These are phyloP conservation scores for Chloroceryle inda DNA, from an alignment of 2,797 vertebrate genomes.

Conservation along the genomic window DNA sequence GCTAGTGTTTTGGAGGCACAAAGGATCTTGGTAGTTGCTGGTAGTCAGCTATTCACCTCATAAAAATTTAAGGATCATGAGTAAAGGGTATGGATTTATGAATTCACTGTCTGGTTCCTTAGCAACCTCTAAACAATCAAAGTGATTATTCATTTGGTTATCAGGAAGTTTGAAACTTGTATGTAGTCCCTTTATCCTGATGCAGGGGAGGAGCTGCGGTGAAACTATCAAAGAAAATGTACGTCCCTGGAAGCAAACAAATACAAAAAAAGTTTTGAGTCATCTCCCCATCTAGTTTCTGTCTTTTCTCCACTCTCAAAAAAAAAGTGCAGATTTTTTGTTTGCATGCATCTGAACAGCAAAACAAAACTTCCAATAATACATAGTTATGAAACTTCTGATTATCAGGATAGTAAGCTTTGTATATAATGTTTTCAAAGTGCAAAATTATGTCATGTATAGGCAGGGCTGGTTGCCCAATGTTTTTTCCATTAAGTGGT, in stretches of 20 bases:
- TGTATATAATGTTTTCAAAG: not conserved
- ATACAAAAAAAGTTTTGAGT: not conserved
- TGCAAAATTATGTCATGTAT: not conserved
- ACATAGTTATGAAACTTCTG: not conserved
- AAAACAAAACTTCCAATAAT: not conserved
- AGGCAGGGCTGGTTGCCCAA: not conserved
- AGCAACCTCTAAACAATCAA: conserved; percentile 48
- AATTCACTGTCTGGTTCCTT: conserved; percentile 43
- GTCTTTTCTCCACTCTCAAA: not conserved
- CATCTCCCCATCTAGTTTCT: not conserved
- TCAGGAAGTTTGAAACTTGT: conserved; percentile 43
- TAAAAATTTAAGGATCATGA: not conserved
- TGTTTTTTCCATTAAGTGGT: not conserved
- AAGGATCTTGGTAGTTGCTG: conserved; percentile 8
- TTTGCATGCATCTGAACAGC: not conserved
- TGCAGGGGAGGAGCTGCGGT: conserved; percentile 55
- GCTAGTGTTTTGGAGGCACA: conserved; percentile 18
- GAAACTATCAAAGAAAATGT: conserved; percentile 29
- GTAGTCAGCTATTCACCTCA: not conserved
- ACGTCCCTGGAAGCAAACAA: conserved; percentile 19
- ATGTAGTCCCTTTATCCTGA: conserved; percentile 15
- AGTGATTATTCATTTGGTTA: conserved; percentile 35
- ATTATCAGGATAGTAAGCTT: not conserved
- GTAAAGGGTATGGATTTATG: conserved; percentile 35
- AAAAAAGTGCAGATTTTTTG: not conserved